A percentile compares a stretch with the other conserved stretches of the same genome.
phyloP scores from a whole-genome alignment of 2,888 invertebrate species.

The Dicyrtoma fusca region DNA sequence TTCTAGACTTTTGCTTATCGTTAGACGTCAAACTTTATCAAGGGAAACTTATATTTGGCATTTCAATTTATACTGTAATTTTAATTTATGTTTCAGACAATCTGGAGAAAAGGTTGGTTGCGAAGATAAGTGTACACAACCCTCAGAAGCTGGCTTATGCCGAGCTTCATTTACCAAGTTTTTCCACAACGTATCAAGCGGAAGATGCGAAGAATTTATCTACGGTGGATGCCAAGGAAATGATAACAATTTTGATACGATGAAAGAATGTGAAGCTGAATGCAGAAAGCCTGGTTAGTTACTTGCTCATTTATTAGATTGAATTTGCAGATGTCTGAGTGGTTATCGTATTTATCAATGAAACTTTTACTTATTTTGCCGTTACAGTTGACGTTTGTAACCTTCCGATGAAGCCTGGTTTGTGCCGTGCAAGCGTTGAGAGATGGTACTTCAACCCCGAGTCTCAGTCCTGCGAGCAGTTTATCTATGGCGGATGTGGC shows the following conservation, averaged over 20 bases:
- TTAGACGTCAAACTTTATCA: neutral
- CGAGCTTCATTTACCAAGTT: slow-evolving; percentile 57
- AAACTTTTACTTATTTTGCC: slow-evolving; percentile 5
- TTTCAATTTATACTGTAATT: slow-evolving; percentile 5
- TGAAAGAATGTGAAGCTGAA: slow-evolving; percentile 58
- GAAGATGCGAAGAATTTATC: slow-evolving; percentile 59
- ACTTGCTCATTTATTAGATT: neutral
- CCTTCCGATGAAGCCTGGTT: slow-evolving; percentile 69
- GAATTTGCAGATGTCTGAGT: neutral
- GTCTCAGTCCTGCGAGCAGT: slow-evolving; percentile 73
- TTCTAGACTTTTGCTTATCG: slow-evolving; percentile 4
- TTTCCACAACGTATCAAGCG: slow-evolving; percentile 59
- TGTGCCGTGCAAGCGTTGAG: slow-evolving; percentile 62
- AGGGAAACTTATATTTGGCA: neutral
- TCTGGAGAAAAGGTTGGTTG: slow-evolving; percentile 57
- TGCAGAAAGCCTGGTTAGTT: slow-evolving; percentile 49
- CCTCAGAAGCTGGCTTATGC: slow-evolving; percentile 54
- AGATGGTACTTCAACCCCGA: slow-evolving; percentile 79
- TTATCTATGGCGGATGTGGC: slow-evolving; percentile 73
- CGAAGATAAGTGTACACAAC: slow-evolving; percentile 57
- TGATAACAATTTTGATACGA: slow-evolving; percentile 60
- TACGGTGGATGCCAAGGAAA: slow-evolving; percentile 61
- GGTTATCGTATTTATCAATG: neutral
- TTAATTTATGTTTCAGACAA: slow-evolving; percentile 42
- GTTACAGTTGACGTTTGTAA: slow-evolving; percentile 79